phyloP scores from a whole-genome alignment of 2,797 vertebrate species.

The Rhincodon typus region DNA sequence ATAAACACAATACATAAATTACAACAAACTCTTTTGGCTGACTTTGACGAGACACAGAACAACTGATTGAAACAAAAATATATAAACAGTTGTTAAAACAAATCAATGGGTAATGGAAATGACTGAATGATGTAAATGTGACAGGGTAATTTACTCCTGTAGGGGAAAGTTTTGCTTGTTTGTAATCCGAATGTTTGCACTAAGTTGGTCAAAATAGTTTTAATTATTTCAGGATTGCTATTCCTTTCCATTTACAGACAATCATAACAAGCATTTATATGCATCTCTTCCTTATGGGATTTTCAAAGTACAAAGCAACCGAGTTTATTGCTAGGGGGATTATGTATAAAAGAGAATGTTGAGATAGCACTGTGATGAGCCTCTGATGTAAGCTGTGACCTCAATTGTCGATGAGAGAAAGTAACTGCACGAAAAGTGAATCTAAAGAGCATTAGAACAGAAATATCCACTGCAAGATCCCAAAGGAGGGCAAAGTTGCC shows the following conservation, averaged over 20 bases:
- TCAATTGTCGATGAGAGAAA: no score
- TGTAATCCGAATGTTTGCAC: not conserved
- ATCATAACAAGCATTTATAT: not conserved
- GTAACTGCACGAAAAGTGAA: no score
- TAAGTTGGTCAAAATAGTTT: not conserved
- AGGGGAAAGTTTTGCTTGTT: not conserved
- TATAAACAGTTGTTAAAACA: not conserved
- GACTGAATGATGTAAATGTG: not conserved
- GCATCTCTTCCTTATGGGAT: not conserved
- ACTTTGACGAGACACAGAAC: not conserved
- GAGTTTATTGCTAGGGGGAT: no score
- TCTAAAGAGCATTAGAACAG: no score
- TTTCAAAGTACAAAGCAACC: not conserved
- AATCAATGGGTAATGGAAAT: not conserved
- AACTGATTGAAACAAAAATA: not conserved
- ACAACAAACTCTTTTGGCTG: not conserved
- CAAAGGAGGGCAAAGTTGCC: no score
- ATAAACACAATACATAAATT: not conserved
- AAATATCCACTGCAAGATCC: no score
- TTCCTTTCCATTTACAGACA: not conserved
- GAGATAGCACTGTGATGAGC: no score
- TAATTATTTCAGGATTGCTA: not conserved
- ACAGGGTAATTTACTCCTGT: not conserved
- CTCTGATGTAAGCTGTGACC: no score
- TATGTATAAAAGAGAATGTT: no score